These are phyloP conservation scores for Amphiura filiformis DNA, from an alignment of 35 echinoderm and acorn worm genomes.

Conservation along the genomic window DNA sequence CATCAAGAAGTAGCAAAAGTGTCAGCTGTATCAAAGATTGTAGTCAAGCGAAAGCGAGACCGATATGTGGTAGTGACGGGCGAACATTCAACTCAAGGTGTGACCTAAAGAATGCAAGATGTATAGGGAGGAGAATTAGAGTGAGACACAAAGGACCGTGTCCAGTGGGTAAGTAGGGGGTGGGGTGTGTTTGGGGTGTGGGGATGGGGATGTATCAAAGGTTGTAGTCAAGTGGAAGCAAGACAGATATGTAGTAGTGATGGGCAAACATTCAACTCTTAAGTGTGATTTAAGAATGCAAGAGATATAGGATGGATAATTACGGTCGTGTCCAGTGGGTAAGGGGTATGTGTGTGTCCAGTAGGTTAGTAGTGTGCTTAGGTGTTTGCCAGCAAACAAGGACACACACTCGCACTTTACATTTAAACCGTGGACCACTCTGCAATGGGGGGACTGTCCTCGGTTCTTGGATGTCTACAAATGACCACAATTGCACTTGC, in stretches of 20 bases:
- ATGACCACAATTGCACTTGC: too few relatives aligned
- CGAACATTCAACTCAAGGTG: conserved; percentile 84
- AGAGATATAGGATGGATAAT: conserved; percentile 62
- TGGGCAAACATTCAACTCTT: conserved; percentile 73
- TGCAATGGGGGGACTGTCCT: too few relatives aligned
- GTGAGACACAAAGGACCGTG: conserved; percentile 73
- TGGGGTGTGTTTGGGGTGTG: not conserved
- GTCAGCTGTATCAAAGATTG: conserved; percentile 53
- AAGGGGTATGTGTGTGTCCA: not conserved
- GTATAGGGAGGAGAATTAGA: conserved; percentile 65
- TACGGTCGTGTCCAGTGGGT: conserved; percentile 34
- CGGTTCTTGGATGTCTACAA: too few relatives aligned
- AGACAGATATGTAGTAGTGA: conserved; percentile 66
- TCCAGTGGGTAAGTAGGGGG: not conserved
- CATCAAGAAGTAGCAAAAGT: not conserved
- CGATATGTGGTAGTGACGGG: conserved; percentile 79
- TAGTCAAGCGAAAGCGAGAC: conserved; percentile 38
- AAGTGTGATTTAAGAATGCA: conserved; percentile 66
- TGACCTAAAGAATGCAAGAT: conserved; percentile 72
- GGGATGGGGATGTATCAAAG: conserved; percentile 37
- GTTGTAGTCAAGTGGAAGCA: conserved; percentile 51
- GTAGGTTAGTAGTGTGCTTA: too few relatives aligned
- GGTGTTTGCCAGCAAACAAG: too few relatives aligned
- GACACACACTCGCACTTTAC: too few relatives aligned
- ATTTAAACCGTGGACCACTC: too few relatives aligned